These are phyloP conservation scores for Ephialtes manifestator DNA, from an alignment of 2,888 invertebrate genomes.

Conservation along the genomic window DNA sequence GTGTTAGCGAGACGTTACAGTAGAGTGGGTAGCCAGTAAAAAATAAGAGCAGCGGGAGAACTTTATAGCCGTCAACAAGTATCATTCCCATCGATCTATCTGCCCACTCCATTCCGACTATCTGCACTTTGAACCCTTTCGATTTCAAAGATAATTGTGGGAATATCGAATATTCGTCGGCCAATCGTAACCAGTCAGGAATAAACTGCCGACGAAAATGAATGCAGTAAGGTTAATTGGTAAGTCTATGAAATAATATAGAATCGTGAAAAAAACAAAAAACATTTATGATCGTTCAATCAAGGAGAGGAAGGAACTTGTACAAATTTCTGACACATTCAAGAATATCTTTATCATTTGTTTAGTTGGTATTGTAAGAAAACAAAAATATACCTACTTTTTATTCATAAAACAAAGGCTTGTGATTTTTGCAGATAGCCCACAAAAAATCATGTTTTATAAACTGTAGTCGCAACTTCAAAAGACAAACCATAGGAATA, in stretches of 20 bases:
- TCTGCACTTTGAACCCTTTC: conserved; percentile 1
- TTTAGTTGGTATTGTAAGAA: too few species aligned
- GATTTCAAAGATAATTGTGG: conserved; percentile 7
- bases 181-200: not conserved
- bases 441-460: too few species aligned
- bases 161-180: not conserved
- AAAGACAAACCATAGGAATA: too few species aligned
- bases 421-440: too few species aligned
- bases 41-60: conserved; percentile 16
- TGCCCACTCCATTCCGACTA: not conserved
- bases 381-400: too few species aligned
- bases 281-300: conserved; percentile 1
- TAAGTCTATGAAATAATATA: conserved; percentile 41
- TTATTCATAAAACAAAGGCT: too few species aligned
- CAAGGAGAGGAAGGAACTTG: not conserved
- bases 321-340: not conserved
- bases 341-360: too few species aligned
- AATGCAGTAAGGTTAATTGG: conserved; percentile 69
- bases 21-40: conserved; percentile 6
- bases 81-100: conserved; percentile 10
- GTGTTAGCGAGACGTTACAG: not conserved
- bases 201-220: conserved; percentile 62
- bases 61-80: conserved; percentile 10
- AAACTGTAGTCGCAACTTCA: too few species aligned
- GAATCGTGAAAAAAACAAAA: conserved; percentile 8